Evolutionary conservation across 2,888 invertebrate species (phyloP).

Genomic region (Drosophila mettleri): DNA sequence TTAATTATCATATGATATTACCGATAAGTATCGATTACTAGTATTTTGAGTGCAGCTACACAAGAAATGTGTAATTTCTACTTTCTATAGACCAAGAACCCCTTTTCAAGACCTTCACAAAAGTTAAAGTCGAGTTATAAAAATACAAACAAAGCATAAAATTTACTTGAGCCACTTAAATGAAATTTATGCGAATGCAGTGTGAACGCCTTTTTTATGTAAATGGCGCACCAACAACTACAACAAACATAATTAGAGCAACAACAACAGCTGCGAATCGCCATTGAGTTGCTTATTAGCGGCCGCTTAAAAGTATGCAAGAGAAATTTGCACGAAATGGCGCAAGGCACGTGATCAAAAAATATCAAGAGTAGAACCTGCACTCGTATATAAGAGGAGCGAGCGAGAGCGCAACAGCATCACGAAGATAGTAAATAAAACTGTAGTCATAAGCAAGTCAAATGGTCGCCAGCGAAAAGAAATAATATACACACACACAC

Average conservation of each 20-base stretch:
- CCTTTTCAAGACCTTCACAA: background rate
- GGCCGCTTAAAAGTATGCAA: slow-evolving; percentile 62
- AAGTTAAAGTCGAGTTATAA: background rate
- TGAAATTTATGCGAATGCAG: slow-evolving; percentile 45
- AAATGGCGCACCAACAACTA: slow-evolving; percentile 16
- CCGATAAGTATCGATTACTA: background rate
- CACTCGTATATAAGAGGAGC: background rate
- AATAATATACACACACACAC: slow-evolving; percentile 9
- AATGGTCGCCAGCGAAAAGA: slow-evolving; percentile 48
- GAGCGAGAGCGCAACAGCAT: background rate
- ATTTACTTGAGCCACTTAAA: slow-evolving; percentile 16
- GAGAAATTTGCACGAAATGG: slow-evolving; percentile 56
- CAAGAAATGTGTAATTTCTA: background rate
- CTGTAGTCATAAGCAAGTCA: slow-evolving; percentile 53
- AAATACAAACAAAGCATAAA: background rate
- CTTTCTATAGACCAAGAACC: too few relatives aligned
- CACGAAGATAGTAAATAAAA: slow-evolving; percentile 14
- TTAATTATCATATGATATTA: background rate
- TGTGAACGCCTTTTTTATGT: slow-evolving; percentile 60
- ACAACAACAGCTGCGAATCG: slow-evolving; percentile 8
- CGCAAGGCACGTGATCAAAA: slow-evolving; percentile 44
- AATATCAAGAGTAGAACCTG: background rate
- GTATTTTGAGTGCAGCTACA: background rate
- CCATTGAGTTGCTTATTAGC: slow-evolving; percentile 57
- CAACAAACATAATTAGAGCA: background rate